Conservation (phyloP, 2,797 vertebrate genomes). For the Bradypodion pumilum region DNA sequence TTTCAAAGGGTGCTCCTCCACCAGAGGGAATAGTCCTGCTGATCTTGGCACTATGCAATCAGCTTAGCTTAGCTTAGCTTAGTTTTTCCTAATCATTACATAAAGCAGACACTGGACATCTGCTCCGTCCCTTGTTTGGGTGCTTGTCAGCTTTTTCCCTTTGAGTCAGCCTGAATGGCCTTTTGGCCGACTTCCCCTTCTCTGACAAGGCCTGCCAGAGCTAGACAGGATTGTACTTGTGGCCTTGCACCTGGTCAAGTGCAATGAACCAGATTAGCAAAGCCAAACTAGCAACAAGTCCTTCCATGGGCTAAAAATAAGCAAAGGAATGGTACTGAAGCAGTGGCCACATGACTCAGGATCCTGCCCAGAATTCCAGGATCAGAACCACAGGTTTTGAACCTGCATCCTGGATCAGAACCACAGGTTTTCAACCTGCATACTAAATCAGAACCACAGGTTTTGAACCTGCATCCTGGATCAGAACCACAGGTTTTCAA, state of each 20-base stretch:
- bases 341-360: background rate
- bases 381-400: no score
- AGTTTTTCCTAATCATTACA: slow-evolving; percentile 17
- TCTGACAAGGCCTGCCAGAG: background rate
- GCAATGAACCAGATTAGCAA: background rate
- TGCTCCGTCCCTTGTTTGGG: slow-evolving; percentile 24
- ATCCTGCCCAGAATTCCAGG: background rate
- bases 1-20: background rate
- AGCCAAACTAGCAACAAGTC: background rate
- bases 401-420: no score
- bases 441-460: no score
- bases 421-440: no score
- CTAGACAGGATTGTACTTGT: background rate
- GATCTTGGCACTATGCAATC: slow-evolving; percentile 15
- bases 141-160: slow-evolving; percentile 32
- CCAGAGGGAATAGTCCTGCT: background rate
- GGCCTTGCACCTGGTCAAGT: background rate
- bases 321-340: background rate
- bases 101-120: slow-evolving; percentile 31
- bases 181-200: slow-evolving; percentile 4
- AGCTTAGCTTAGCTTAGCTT: slow-evolving; percentile 29
- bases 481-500: no score
- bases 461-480: no score
- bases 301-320: background rate
- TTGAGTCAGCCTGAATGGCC: slow-evolving; percentile 18